Base-by-base conservation (phyloP, 2,888 invertebrate species). In the Agrochola macilenta region DNA sequence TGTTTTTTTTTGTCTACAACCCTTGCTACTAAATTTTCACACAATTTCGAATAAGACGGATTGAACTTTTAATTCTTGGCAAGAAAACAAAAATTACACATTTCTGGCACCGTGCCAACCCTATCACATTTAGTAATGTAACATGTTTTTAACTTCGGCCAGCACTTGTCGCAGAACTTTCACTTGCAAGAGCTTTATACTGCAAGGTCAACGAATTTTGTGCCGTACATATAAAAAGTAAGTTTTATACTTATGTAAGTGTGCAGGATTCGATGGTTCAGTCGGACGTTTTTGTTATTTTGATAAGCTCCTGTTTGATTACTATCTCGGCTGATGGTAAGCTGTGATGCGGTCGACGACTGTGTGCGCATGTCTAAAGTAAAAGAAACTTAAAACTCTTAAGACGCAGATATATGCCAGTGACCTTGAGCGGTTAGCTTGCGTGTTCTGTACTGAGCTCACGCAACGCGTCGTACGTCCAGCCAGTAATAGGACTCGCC, bases 81-180 rank as follows among this genome's bases (percentile, higher is more conserved):
- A 26, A 60, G n/a, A 26, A 71, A 70, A 57, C 17, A 7, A 20
- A 14, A 26, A 43, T 20, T 20, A 20, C 14, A 23, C 54, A 35
- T 39, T 63, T 26, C 30, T 69, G 49, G 30, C 60, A 49, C 5
- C 23, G 43, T 14, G 79, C 23, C 83, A 83, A 64, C 83, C 83
- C 79, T 83, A 49, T 0, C 1, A 5, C 0, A 60, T 74, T 61
- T 46, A 43, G 39, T 61, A 76, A 76, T 54, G 79, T 83, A 75
- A 70, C 73, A 69, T 70, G 72, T 71, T 73, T 73, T 72, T 73
- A 76, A 79, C n/a, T 76, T 65, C 17, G 43, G 14, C n/a, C 8
- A 39, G 23, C 75, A 82, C 83, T 83, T 82, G 82, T 82, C 82
- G 20, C 82, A 0, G 17, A 39, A 79, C 83, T 83, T 82, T 82